Percentiles rank a stretch among this genome's conserved stretches.
Evolutionary conservation across 2,113 vertebrate genomes (phyloP).

Genomic region (Melanostigma gelatinosum): DNA sequence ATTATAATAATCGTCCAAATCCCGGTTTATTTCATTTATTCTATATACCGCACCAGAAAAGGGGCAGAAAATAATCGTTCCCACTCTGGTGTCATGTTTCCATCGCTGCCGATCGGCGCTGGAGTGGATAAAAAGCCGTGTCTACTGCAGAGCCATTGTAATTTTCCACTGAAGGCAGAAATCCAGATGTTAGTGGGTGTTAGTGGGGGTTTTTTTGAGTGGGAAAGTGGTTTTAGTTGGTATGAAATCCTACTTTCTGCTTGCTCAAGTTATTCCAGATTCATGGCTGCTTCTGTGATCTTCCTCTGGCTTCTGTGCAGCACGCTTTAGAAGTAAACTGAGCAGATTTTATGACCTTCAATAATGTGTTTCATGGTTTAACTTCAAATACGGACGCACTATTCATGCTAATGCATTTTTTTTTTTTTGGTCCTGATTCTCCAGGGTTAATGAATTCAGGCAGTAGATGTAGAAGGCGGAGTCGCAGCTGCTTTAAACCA

Average conservation of each 20-base stretch:
- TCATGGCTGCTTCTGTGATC: slow-evolving; percentile 48
- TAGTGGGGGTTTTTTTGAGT: not conserved
- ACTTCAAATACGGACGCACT: slow-evolving; percentile 54
- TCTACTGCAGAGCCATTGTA: not conserved
- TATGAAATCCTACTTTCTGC: slow-evolving; percentile 61
- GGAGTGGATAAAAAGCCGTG: not conserved
- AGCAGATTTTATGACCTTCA: slow-evolving; percentile 57
- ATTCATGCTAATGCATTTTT: slow-evolving; percentile 46
- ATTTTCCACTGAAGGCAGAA: not conserved
- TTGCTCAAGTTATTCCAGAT: slow-evolving; percentile 63
- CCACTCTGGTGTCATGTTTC: not conserved
- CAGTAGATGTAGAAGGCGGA: slow-evolving; percentile 25
- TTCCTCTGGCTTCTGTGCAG: slow-evolving; percentile 34
- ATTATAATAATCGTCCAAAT: not conserved
- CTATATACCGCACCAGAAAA: not conserved
- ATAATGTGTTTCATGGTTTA: slow-evolving; percentile 53
- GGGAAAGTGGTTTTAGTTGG: not conserved
- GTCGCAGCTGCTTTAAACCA: slow-evolving; percentile 4
- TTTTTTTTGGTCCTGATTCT: slow-evolving; percentile 22
- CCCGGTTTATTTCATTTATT: too few species aligned
- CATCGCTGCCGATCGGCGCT: not conserved
- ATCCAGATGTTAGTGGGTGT: not conserved
- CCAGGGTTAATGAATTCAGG: slow-evolving; percentile 23
- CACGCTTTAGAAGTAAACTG: slow-evolving; percentile 57
- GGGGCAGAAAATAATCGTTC: not conserved